A percentile compares a stretch with the other conserved stretches of the same genome.
phyloP scores from a whole-genome alignment of 2,888 invertebrate species.

The Drosophila crucigera region DNA sequence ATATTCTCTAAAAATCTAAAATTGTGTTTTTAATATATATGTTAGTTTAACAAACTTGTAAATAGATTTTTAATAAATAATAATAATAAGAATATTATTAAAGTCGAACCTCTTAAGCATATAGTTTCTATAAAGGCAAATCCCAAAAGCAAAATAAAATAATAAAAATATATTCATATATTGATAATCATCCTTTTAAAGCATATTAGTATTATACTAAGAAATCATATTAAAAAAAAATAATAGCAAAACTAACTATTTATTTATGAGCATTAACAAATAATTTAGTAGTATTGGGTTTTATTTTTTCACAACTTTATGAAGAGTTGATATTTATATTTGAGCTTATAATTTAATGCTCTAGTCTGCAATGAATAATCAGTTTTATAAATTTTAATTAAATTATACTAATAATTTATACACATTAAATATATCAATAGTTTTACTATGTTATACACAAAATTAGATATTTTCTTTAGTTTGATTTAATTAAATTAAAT shows the following conservation, averaged over 20 bases:
- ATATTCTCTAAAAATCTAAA: no score
- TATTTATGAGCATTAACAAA: neutral
- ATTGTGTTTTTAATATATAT: no score
- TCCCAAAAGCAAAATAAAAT: no score
- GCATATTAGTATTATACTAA: neutral
- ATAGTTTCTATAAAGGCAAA: neutral
- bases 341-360: neutral
- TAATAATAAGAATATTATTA: neutral
- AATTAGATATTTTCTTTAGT: no score
- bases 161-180: neutral
- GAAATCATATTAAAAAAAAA: rapidly evolving
- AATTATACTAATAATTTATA: neutral
- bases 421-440: neutral
- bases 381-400: neutral
- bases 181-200: neutral
- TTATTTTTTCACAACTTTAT: rapidly evolving
- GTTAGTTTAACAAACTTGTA: no score
- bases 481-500: neutral
- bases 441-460: neutral
- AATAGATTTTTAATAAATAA: no score
- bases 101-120: neutral
- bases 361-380: neutral
- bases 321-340: neutral
- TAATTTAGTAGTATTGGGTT: neutral
- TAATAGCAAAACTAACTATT: neutral